Evolutionary conservation across 92 coral and sea anemone species (phyloP).

Genomic region (Paramuricea clavata): DNA sequence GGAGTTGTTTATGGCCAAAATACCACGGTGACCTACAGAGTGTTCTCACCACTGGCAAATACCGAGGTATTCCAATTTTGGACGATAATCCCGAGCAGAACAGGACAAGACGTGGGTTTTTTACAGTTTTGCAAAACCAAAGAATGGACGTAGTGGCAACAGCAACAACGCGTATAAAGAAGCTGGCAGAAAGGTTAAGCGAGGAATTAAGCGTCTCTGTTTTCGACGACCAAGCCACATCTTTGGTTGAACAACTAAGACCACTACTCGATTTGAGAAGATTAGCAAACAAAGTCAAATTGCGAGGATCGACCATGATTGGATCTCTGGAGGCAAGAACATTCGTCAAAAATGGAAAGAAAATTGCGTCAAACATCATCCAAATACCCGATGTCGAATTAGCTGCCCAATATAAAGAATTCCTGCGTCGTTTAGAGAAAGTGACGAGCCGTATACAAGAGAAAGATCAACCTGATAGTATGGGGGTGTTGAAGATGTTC

Average conservation of each 20-base stretch:
- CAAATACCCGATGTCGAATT: background rate
- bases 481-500: background rate
- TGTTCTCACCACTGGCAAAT: background rate
- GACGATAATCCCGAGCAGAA: slow-evolving; percentile 28
- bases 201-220: no score
- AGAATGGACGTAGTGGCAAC: no score
- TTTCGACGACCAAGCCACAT: slow-evolving; percentile 81
- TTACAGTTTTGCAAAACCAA: no score
- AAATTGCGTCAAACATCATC: background rate
- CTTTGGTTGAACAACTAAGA: slow-evolving; percentile 21
- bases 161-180: no score
- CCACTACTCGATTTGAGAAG: background rate
- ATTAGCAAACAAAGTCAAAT: slow-evolving; percentile 16
- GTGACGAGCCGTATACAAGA: background rate
- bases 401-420: background rate
- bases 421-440: background rate
- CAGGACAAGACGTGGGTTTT: no score
- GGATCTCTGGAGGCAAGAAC: slow-evolving; percentile 6
- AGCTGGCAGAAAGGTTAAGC: no score
- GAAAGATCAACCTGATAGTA: slow-evolving; percentile 10
- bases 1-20: no score
- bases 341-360: background rate
- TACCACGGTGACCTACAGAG: no score
- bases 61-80: slow-evolving; percentile 24
- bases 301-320: slow-evolving; percentile 12